These are phyloP conservation scores for Hydrotaea cyrtoneurina DNA, from an alignment of 2,888 invertebrate species.

Conservation along the genomic window DNA sequence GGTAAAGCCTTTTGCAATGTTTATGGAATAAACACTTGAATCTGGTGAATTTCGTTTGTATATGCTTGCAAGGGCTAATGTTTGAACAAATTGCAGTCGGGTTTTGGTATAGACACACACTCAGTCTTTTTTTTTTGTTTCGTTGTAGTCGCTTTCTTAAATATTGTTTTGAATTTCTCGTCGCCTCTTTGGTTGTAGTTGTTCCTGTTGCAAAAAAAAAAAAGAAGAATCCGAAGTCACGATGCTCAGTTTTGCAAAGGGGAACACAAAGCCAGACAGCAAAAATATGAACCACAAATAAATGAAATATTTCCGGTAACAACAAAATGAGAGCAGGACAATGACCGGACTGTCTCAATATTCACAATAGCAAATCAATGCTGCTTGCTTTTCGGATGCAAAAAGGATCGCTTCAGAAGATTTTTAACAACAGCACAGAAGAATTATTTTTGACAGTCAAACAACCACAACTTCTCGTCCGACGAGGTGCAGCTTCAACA, in stretches of 20 bases:
- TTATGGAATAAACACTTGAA: too few species aligned
- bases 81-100: constrained; percentile 3
- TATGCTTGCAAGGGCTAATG: too few species aligned
- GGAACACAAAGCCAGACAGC: constrained; percentile 14
- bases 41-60: too few species aligned
- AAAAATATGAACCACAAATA: not conserved
- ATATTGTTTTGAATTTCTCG: not conserved
- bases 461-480: constrained; percentile 10
- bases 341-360: constrained; percentile 56
- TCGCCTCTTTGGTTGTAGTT: constrained; percentile 38
- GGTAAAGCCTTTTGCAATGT: too few species aligned
- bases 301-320: constrained; percentile 46
- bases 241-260: too few species aligned
- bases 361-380: not conserved
- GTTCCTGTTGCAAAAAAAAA: constrained; percentile 45
- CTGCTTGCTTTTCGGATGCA: not conserved
- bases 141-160: constrained; percentile 44
- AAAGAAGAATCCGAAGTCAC: constrained; percentile 40
- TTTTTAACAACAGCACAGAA: constrained; percentile 8
- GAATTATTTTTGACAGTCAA: constrained; percentile 1
- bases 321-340: constrained; percentile 56
- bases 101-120: constrained; percentile 45
- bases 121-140: constrained; percentile 13
- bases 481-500: constrained; percentile 58
- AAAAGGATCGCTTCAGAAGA: not conserved